phyloP scores from a whole-genome alignment of 2,888 invertebrate species.

The Calameuta idolon region DNA sequence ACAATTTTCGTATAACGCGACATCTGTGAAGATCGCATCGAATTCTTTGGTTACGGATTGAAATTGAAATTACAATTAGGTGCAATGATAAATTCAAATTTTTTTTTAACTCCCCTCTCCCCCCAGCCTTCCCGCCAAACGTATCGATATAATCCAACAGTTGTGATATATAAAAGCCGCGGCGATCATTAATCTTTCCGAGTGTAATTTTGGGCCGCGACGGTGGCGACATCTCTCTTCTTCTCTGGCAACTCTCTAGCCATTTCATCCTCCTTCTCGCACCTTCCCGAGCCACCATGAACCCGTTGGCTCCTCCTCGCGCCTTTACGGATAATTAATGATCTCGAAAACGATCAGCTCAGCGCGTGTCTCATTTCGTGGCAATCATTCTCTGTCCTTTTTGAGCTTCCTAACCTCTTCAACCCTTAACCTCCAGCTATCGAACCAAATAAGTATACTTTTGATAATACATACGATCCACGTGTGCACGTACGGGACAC shows the following conservation, averaged over 20 bases:
- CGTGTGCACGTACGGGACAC: no score
- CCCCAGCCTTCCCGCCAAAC: no score
- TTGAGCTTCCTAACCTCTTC: conserved; percentile 9
- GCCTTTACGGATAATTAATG: conserved; percentile 59
- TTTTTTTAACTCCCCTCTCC: no score
- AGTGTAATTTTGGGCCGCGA: conserved; percentile 60
- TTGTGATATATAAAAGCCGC: no score
- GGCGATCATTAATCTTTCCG: conserved; percentile 58
- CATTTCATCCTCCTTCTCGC: conserved; percentile 4
- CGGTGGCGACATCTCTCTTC: conserved; percentile 56
- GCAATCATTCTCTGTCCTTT: conserved; percentile 47
- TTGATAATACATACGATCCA: not conserved
- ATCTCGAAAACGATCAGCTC: conserved; percentile 61
- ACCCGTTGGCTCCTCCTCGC: conserved; percentile 8
- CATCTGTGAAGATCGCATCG: no score
- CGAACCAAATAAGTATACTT: conserved; percentile 7
- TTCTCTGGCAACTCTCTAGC: conserved; percentile 16
- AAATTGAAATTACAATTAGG: no score
- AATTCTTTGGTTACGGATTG: no score
- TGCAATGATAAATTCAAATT: no score
- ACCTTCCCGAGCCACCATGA: conserved; percentile 8
- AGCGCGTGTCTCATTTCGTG: conserved; percentile 58
- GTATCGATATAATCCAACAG: no score
- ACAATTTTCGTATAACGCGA: no score
- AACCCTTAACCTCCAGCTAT: not conserved